A percentile compares a stretch with the other conserved stretches of the same genome.
Evolutionary conservation across 2,888 invertebrate species (phyloP).

Genomic region (Leptothorax acervorum): DNA sequence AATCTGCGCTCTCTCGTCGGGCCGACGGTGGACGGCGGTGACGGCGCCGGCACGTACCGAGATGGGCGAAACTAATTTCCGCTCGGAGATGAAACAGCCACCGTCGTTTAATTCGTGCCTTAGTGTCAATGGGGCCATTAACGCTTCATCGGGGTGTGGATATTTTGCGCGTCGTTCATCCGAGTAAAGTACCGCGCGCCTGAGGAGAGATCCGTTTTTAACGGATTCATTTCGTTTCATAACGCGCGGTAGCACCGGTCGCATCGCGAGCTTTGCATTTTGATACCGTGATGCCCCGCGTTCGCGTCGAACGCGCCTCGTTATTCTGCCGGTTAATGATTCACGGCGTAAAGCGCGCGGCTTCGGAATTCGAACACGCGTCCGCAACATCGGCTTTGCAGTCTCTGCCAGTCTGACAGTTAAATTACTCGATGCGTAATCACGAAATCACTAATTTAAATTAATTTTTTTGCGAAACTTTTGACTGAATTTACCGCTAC

Average conservation of each 20-base stretch:
- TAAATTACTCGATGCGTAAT: constrained; percentile 33
- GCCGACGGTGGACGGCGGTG: constrained; percentile 30
- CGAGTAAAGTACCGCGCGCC: background rate
- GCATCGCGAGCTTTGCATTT: constrained; percentile 44
- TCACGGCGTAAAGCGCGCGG: constrained; percentile 34
- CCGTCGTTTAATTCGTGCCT: constrained; percentile 72
- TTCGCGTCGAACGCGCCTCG: constrained; percentile 54
- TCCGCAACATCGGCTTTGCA: constrained; percentile 5
- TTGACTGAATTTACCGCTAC: background rate
- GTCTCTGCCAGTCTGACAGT: background rate
- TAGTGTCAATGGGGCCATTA: constrained; percentile 70
- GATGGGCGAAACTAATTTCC: constrained; percentile 74
- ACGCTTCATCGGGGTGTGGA: constrained; percentile 64
- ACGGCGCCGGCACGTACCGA: constrained; percentile 65
- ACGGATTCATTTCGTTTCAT: constrained; percentile 52
- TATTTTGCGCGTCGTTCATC: constrained; percentile 37
- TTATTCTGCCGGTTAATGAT: constrained; percentile 62
- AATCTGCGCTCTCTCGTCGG: constrained; percentile 52
- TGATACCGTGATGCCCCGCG: constrained; percentile 42
- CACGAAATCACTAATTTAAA: constrained; percentile 42
- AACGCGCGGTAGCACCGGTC: constrained; percentile 19
- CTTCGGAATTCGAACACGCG: constrained; percentile 40
- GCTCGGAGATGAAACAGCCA: constrained; percentile 73
- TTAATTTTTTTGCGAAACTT: constrained; percentile 14
- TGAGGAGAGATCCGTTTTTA: constrained; percentile 34